These are phyloP conservation scores for Myotis brandtii DNA, from an alignment of 2,113 vertebrate species.

Conservation along the genomic window DNA sequence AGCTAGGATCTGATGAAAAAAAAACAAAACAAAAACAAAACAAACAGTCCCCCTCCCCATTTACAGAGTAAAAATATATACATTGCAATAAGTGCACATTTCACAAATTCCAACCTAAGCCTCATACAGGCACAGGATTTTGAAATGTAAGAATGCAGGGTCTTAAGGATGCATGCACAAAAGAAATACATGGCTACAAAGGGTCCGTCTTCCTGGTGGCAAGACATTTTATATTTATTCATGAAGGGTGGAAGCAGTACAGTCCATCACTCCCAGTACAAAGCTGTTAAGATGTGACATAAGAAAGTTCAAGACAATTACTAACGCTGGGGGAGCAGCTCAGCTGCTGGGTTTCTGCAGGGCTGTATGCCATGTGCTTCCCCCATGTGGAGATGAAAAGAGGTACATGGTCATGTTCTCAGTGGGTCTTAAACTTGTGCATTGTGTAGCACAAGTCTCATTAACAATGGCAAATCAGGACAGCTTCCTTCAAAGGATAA, in stretches of 20 bases:
- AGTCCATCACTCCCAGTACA: conserved; percentile 23
- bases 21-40: background rate
- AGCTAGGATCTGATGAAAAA: conserved; percentile 6
- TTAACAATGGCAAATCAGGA: conserved; percentile 80
- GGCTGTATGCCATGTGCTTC: background rate
- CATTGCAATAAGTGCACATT: background rate
- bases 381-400: conserved; percentile 69
- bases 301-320: conserved; percentile 56
- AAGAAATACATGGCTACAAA: background rate
- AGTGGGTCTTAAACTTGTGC: conserved; percentile 68
- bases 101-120: background rate
- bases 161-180: background rate
- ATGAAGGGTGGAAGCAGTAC: background rate
- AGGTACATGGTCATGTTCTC: conserved; percentile 46
- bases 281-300: conserved; percentile 46
- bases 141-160: background rate
- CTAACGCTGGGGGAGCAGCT: background rate
- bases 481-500: conserved; percentile 75
- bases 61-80: background rate
- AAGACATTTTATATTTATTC: conserved; percentile 46
- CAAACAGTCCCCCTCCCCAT: background rate
- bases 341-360: conserved; percentile 37
- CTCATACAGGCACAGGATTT: background rate
- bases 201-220: background rate
- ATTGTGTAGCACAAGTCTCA: conserved; percentile 66